A percentile compares a stretch with the other conserved stretches of the same genome.
Conservation (phyloP, 2,888 invertebrate genomes). For the Zaprionus obscuricornis region DNA sequence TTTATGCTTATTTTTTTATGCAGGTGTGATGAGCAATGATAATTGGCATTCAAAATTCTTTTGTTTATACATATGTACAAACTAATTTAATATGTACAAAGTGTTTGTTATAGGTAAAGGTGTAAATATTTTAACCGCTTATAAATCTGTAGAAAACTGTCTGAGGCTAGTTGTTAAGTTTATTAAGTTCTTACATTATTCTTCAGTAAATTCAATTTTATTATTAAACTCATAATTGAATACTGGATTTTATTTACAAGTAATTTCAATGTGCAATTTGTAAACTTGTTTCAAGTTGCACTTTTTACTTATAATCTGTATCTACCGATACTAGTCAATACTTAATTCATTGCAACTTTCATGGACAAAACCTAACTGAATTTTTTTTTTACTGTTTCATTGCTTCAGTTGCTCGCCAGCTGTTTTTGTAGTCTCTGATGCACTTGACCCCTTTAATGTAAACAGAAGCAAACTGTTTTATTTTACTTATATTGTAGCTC, state of each 20-base stretch:
- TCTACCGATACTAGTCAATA: slow-evolving; percentile 22
- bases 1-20: slow-evolving; percentile 10
- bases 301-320: slow-evolving; percentile 15
- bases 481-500: slow-evolving; percentile 7
- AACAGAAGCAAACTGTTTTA: slow-evolving; percentile 23
- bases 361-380: slow-evolving; percentile 30
- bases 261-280: no score
- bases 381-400: slow-evolving; percentile 18
- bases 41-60: no score
- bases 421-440: slow-evolving; percentile 41
- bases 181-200: no score
- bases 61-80: slow-evolving; percentile 1
- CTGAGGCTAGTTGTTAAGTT: no score
- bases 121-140: slow-evolving; percentile 4
- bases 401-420: slow-evolving; percentile 24
- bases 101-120: background rate
- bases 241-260: no score
- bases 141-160: no score
- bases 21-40: slow-evolving; percentile 7
- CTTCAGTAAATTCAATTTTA: no score
- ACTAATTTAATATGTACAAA: no score
- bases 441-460: slow-evolving; percentile 66
- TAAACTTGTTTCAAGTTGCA: slow-evolving; percentile 35
- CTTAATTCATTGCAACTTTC: slow-evolving; percentile 21
- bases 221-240: no score